Conservation (phyloP, 1,140 invertebrate species). For the Achatina immaculata region DNA sequence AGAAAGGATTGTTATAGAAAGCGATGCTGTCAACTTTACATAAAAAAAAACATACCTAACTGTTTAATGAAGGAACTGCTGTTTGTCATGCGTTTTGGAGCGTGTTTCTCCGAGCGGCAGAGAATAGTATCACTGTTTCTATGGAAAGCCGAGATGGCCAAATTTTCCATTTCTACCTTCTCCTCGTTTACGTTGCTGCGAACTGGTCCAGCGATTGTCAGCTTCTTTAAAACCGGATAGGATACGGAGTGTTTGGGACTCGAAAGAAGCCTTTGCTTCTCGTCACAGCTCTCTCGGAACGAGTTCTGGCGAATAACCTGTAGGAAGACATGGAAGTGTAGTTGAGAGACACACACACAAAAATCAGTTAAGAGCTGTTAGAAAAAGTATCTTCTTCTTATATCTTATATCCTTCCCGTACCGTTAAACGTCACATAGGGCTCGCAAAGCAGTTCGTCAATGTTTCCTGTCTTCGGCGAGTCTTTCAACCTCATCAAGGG, state of each 20-base stretch:
- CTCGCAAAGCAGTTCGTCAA: too few species aligned
- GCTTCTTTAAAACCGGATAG: conserved; percentile 2
- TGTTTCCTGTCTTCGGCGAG: too few species aligned
- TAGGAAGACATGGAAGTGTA: too few species aligned
- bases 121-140: conserved; percentile 1
- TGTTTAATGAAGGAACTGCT: conserved; percentile 17
- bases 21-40: too few species aligned
- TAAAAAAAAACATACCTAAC: conserved; percentile 6
- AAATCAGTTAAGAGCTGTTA: too few species aligned
- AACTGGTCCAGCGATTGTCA: background rate
- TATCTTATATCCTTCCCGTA: too few species aligned
- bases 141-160: background rate
- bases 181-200: background rate
- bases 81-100: background rate
- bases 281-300: background rate
- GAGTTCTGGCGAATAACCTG: background rate
- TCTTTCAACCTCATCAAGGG: too few species aligned
- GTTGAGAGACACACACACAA: too few species aligned
- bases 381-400: too few species aligned
- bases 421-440: too few species aligned
- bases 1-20: too few species aligned
- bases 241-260: conserved; percentile 18
- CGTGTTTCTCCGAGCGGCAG: background rate
- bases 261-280: conserved; percentile 11
- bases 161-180: background rate